Conservation (phyloP, 2,888 invertebrate genomes). For the Acronicta alni region DNA sequence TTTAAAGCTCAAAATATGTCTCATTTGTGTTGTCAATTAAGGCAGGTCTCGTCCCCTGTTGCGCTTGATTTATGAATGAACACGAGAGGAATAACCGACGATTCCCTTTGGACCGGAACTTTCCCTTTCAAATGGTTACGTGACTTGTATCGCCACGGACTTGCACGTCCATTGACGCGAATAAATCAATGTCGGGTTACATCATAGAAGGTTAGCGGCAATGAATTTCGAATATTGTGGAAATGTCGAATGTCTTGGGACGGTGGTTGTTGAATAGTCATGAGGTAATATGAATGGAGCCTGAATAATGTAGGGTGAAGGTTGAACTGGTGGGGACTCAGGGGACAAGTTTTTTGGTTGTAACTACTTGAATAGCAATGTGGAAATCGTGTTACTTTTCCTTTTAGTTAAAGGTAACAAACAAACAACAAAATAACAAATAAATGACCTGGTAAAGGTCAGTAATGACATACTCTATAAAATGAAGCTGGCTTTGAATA, state of each 20-base stretch:
- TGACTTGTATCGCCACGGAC: slow-evolving; percentile 58
- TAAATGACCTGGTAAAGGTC: no score
- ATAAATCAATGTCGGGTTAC: slow-evolving; percentile 56
- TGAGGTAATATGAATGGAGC: slow-evolving; percentile 62
- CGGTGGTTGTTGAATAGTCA: slow-evolving; percentile 64
- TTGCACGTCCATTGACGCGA: slow-evolving; percentile 53
- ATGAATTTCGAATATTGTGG: slow-evolving; percentile 55
- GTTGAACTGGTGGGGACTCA: slow-evolving; percentile 41
- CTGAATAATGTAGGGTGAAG: slow-evolving; percentile 56
- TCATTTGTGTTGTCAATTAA: slow-evolving; percentile 47
- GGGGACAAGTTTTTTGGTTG: slow-evolving; percentile 45
- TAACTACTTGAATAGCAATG: slow-evolving; percentile 34
- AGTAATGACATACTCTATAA: no score
- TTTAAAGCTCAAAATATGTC: slow-evolving; percentile 47
- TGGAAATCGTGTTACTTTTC: slow-evolving; percentile 36
- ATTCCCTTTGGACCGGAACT: slow-evolving; percentile 66
- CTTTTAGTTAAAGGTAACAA: slow-evolving; percentile 34
- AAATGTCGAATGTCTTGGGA: slow-evolving; percentile 57
- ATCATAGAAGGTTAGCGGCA: slow-evolving; percentile 50
- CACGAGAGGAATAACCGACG: slow-evolving; percentile 62
- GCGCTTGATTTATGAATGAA: slow-evolving; percentile 70
- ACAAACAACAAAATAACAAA: no score
- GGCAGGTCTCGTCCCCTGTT: slow-evolving; percentile 51
- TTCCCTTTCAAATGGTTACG: slow-evolving; percentile 69
- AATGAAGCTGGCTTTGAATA: no score